These are phyloP conservation scores for Spodoptera picta DNA, from an alignment of 2,888 invertebrate genomes.

Conservation along the genomic window DNA sequence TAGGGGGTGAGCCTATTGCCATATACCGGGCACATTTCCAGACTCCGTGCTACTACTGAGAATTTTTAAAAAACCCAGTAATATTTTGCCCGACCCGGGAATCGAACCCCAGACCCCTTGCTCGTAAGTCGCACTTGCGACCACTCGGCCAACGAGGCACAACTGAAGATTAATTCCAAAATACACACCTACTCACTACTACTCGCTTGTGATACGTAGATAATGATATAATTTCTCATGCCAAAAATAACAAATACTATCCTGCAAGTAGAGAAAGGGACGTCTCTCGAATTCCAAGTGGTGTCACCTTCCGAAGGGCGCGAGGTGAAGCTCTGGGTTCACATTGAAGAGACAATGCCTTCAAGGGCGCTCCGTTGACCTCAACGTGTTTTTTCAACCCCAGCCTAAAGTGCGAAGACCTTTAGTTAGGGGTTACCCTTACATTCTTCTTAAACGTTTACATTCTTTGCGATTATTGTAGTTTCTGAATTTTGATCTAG, in stretches of 20 bases:
- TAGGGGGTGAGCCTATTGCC: no score
- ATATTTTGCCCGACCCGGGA: no score
- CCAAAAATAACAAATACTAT: constrained; percentile 7
- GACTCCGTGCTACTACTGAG: no score
- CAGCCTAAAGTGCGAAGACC: constrained; percentile 51
- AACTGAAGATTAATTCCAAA: neutral
- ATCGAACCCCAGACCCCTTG: no score
- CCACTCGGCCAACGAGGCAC: no score
- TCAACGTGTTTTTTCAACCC: constrained; percentile 65
- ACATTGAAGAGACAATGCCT: constrained; percentile 68
- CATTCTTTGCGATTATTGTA: neutral
- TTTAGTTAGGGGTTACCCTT: constrained; percentile 47
- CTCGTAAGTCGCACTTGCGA: no score
- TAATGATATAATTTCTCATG: neutral
- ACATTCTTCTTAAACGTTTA: neutral
- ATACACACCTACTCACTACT: neutral
- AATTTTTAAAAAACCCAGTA: no score
- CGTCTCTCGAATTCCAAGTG: constrained; percentile 22
- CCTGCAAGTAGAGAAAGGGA: constrained; percentile 12
- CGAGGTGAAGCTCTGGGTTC: constrained; percentile 57
- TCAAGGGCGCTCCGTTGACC: constrained; percentile 65
- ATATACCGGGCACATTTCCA: no score
- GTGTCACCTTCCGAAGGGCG: constrained; percentile 65
- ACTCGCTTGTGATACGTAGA: no score
- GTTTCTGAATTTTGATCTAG: no score